A percentile compares a stretch with the other conserved stretches of the same genome.
Conservation (phyloP, 2,797 vertebrate genomes). For the Syndactyla subalaris region DNA sequence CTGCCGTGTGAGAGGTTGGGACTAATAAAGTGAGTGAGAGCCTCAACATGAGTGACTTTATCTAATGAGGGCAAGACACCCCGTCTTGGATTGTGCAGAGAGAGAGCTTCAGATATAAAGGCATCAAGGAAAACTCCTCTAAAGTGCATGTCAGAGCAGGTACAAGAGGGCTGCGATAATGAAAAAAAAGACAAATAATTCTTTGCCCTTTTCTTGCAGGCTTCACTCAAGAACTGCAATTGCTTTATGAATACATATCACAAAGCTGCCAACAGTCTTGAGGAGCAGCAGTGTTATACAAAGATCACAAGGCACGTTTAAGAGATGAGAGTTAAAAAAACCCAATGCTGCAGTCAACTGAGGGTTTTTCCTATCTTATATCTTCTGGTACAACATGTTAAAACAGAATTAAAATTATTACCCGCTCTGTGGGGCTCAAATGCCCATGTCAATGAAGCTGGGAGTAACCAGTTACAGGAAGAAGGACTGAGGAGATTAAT, state of each 20-base stretch:
- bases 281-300: not conserved
- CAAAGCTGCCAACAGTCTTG: not conserved
- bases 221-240: conserved; percentile 14
- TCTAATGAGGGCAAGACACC: not conserved
- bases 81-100: not conserved
- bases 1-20: not conserved
- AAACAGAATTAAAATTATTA: not conserved
- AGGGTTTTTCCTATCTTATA: not conserved
- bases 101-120: conserved; percentile 1
- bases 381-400: not conserved
- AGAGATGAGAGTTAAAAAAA: not conserved
- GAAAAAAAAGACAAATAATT: conserved; percentile 44
- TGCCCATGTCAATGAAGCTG: conserved; percentile 1
- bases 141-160: not conserved
- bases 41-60: not conserved
- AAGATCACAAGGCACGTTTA: not conserved
- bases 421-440: not conserved
- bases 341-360: not conserved
- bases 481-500: conserved; percentile 36
- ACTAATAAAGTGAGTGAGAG: not conserved
- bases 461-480: conserved; percentile 6
- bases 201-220: conserved; percentile 43
- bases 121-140: conserved; percentile 28
- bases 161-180: not conserved
- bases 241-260: not conserved